Base-by-base conservation (phyloP, 1,140 invertebrate genomes). In the Oedothorax gibbosus region DNA sequence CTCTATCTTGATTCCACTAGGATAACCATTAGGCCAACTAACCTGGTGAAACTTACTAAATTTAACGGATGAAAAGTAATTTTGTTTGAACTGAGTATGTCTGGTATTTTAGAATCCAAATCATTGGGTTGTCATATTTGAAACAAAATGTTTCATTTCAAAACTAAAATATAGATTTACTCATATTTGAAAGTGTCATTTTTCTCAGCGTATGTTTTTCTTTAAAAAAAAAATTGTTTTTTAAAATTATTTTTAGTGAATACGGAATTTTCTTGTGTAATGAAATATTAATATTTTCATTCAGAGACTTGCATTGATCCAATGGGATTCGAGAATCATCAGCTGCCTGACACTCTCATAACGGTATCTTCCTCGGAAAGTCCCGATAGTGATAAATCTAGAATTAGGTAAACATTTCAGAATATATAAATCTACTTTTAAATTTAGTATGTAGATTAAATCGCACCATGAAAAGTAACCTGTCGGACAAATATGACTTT, bases 331-430 rank as follows among this genome's bases (percentile, higher is more conserved):
- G 68, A 79, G 20, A 79, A 81, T n/a, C 35, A 65, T 15, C 60
- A 51, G 9, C 66, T 86, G 3, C 81, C 75, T 4, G 56, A 75
- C 15, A 68, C 54, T n/a, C 15, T 75, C 12, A 87, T 83, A 35
- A 64, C 62, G 7, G 86, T 87, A 4, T 86, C 87, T 12, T 87
- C 87, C 6, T 86, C 87, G 0, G 14, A n/a, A 53, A 15, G 66
- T 79, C 73, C 81, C 12, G 57, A 15, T 8, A 87, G 79, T 71
- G 87, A 62, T 7, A 53, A 12, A 8, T 57, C 71, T 21, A 76
- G 87, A 69, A 81, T 87, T 53, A 64, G 76, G 57, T 84, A 56
- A 35, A n/a, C 8, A 35, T 35, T 35, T 35, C 1, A 35, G 5
- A 35, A 35, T 35, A 18, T 18, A 72, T 72, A 51, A n/a, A 15